phyloP scores from a whole-genome alignment of 1,140 invertebrate species.

The Acyrthosiphon pisum region DNA sequence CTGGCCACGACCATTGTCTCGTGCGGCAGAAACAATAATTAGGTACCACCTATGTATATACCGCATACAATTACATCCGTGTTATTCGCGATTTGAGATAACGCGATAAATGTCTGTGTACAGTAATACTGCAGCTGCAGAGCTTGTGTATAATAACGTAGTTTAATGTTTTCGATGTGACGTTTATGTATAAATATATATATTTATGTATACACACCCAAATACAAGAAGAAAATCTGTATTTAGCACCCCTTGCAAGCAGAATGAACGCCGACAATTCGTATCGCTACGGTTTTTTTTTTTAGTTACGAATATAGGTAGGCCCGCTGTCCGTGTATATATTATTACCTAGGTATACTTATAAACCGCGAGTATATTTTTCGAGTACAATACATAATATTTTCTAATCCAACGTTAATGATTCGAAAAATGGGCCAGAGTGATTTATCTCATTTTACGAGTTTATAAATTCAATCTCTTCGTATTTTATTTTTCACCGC shows the following conservation, averaged over 20 bases:
- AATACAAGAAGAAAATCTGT: neutral
- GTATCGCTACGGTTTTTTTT: neutral
- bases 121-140: neutral
- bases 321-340: neutral
- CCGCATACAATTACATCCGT: too few species aligned
- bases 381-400: neutral
- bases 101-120: neutral
- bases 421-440: neutral
- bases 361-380: neutral
- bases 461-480: neutral
- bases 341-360: neutral
- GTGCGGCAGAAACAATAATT: neutral
- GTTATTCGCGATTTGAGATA: too few species aligned
- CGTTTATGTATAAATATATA: neutral
- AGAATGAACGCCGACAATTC: neutral
- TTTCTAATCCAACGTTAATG: conserved; percentile 26
- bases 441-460: conserved; percentile 17
- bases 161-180: neutral
- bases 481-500: neutral
- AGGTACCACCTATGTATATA: neutral
- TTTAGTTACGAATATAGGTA: neutral
- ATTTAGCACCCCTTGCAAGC: neutral
- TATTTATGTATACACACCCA: neutral
- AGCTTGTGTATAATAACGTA: neutral
- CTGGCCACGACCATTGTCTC: too few species aligned